Evolutionary conservation across 2,113 vertebrate genomes (phyloP), one percentile per base, ranked within the genome.

Genomic region (Nothobranchius kuhntae): DNA sequence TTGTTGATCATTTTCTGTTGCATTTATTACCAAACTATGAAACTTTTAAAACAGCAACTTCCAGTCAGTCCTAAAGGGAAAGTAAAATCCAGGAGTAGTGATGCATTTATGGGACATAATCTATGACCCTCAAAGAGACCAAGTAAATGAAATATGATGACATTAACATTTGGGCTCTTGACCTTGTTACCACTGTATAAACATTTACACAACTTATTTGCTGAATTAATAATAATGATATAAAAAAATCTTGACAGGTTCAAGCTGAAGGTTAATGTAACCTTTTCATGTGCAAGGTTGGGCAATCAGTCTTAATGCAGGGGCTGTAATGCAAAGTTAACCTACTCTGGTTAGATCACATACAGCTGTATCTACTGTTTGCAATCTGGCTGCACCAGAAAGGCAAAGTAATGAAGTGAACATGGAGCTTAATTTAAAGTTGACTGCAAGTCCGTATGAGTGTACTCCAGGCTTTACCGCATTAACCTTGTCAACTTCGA

Each of bases 231-330:
- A 58, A 63, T 42, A 51, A 57, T 67, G 35, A 56, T 30, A 36
- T 54, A 60, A 71, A 52, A 61, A 53, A 66, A 71, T 35, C 38
- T 26, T 55, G 65, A 68, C 62, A 26, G 69, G 68, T 61, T 80
- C 87, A 81, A 88, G 78, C 81, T 85, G 82, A 86, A 88, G 86
- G 89, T 91, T 89, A 87, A 86, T 50, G 55, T 86, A 88, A 91
- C 86, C 89, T 90, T 90, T 92, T 86, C 85, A 75, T 66, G 65
- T 53, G 77, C 24, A 78, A 75, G 79, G 71, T 47, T 75, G 64
- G 44, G 69, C 73, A 84, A 90, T 92, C 91, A 75, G 83, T 88
- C 82, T 89, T 86, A 86, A 89, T 89, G 68, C 61, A 59, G 57
- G 62, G 53, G 55, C 73, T 59, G 54, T 68, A 75, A 58, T 54